These are phyloP conservation scores for Passer domesticus DNA, from an alignment of 2,113 vertebrate genomes.

Conservation along the genomic window DNA sequence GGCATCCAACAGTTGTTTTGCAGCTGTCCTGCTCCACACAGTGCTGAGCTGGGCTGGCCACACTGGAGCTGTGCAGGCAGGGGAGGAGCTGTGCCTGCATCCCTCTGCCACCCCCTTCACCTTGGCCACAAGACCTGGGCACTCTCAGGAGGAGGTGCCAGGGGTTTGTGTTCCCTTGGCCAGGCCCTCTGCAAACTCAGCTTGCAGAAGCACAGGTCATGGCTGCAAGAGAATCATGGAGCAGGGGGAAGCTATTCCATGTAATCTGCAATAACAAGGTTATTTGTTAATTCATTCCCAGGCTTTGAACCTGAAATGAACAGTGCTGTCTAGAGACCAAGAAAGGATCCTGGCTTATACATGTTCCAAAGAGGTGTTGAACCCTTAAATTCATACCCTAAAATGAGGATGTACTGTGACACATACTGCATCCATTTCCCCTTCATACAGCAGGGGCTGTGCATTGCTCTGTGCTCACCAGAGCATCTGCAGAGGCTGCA, in stretches of 20 bases:
- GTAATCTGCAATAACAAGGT: neutral
- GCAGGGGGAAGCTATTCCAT: neutral
- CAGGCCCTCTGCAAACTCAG: fast-evolving
- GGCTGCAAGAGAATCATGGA: neutral
- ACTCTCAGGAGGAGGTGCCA: neutral
- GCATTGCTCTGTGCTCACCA: neutral
- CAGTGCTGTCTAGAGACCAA: neutral
- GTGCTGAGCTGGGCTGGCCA: neutral
- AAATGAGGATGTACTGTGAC: neutral
- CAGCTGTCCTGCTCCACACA: fast-evolving
- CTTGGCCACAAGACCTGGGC: fast-evolving
- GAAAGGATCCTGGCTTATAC: neutral
- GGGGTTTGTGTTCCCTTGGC: neutral
- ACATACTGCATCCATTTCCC: neutral
- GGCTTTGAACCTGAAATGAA: neutral
- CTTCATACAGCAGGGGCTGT: neutral
- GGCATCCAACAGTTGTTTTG: neutral
- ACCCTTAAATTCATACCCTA: neutral
- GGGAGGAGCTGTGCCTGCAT: neutral
- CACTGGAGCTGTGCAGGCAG: neutral
- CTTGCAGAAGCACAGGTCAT: neutral
- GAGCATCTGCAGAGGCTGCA: neutral
- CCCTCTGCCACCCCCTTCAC: neutral
- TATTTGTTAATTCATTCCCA: neutral
- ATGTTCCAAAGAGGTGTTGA: neutral